Base-by-base conservation (phyloP, 2,113 vertebrate genomes). In the Cyanoderma ruficeps region DNA sequence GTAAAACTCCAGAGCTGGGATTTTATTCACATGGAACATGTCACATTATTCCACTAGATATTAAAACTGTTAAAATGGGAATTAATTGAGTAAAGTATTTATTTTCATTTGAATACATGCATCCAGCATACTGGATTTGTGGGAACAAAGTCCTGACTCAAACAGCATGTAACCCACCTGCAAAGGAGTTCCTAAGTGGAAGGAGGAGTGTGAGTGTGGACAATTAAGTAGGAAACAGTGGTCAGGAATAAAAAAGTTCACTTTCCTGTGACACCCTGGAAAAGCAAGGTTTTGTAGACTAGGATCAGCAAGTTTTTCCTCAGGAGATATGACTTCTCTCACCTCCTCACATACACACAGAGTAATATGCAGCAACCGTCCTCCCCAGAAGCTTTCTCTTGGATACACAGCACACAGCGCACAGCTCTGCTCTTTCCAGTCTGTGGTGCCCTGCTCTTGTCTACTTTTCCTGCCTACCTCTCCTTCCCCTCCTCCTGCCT, bases 361-460 rank as follows among this genome's bases (percentile, higher is more conserved):
- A 42, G 30, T 24, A n/a, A 61, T 14, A 21, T 10, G 11, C 39
- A 77, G 37, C 17, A 42, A 5, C 47, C 46, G 35, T 47, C 30
- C 46, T 24, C 20, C 49, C 33, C 30, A 76, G 57, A 67, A 80
- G 20, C 23, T 85, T 75, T 76, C 23, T 50, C 35, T 69, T 59
- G 18, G 35, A 61, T 3, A 4, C 0, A 0, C 39, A 39, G 39
- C 39, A 11, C 39, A 22, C 15, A 64, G n/a, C 0, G 0, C 7
- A 21, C 0, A 19, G 18, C 42, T 92, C 41, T 70, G n/a, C 39
- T 42, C 65, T 56, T 81, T 31, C 23, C 59, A 55, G 28, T 15
- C 47, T 67, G 11, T 56, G 57, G 47, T 91, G 42, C n/a, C 31
- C 30, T 69, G 23, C 37, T 75, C 5, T 52, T 75, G 24, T 20